Evolutionary conservation across 2,888 invertebrate species (phyloP).

Genomic region (Lasius fuliginosus): DNA sequence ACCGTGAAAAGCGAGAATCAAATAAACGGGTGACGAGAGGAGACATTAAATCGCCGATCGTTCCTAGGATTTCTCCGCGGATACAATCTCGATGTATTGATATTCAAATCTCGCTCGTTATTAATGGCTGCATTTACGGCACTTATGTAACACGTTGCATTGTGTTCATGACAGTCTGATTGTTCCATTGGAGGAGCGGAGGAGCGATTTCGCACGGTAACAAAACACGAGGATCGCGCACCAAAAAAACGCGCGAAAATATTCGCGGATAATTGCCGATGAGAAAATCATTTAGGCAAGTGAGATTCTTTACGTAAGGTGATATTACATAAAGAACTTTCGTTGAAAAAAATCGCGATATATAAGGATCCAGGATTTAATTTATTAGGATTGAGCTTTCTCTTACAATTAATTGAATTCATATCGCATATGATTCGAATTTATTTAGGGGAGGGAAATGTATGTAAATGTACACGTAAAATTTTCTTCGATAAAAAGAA

Average conservation of each 20-base stretch:
- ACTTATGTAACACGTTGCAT: conserved; percentile 25
- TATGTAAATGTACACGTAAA: background rate
- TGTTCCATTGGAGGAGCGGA: background rate
- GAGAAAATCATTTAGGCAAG: conserved; percentile 37
- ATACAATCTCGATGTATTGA: conserved; percentile 8
- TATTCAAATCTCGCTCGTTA: conserved; percentile 26
- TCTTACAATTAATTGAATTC: background rate
- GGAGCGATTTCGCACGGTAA: conserved; percentile 30
- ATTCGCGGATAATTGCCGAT: conserved; percentile 17
- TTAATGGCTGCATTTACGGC: conserved; percentile 21
- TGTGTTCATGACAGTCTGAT: background rate
- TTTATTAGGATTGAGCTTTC: background rate
- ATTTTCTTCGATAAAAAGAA: background rate
- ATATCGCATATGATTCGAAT: background rate
- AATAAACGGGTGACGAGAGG: background rate
- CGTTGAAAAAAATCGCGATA: background rate
- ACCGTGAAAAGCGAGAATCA: background rate
- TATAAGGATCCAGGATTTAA: background rate
- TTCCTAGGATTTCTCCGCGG: background rate
- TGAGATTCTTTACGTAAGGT: conserved; percentile 19
- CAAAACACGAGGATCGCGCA: conserved; percentile 11
- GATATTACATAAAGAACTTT: conserved; percentile 24
- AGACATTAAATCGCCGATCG: background rate
- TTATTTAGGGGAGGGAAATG: background rate
- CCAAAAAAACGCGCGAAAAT: conserved; percentile 21